phyloP scores from a whole-genome alignment of 2,888 invertebrate genomes.

The Brenthis ino region DNA sequence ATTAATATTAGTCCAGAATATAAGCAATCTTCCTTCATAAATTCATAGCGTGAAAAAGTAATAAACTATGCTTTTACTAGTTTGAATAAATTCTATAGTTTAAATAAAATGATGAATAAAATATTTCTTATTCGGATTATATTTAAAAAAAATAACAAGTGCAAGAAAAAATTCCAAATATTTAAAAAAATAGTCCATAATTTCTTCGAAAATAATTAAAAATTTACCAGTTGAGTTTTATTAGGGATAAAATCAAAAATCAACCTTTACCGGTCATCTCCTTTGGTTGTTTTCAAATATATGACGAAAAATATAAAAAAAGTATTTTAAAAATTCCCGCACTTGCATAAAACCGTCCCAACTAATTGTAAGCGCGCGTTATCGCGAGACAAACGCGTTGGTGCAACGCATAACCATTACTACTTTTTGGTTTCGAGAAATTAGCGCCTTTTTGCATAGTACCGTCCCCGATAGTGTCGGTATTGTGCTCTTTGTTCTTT shows the following conservation, averaged over 20 bases:
- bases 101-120: too few species aligned
- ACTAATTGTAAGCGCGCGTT: conserved; percentile 82
- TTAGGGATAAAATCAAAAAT: background rate
- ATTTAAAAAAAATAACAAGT: too few species aligned
- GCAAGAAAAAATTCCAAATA: too few species aligned
- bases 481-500: conserved; percentile 42
- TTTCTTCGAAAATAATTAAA: too few species aligned
- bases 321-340: conserved; percentile 10
- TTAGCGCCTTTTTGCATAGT: conserved; percentile 81
- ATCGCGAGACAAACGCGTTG: conserved; percentile 81
- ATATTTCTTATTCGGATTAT: too few species aligned
- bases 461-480: conserved; percentile 53
- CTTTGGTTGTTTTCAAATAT: background rate
- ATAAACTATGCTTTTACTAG: too few species aligned
- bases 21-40: too few species aligned
- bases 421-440: conserved; percentile 79
- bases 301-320: conserved; percentile 1
- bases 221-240: too few species aligned
- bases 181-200: too few species aligned
- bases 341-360: conserved; percentile 58
- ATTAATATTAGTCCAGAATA: too few species aligned
- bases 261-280: background rate
- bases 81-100: too few species aligned
- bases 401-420: conserved; percentile 81
- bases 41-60: too few species aligned